These are phyloP conservation scores for Stichodactyla helianthus DNA, from an alignment of 64 coral and sea anemone species.

Conservation along the genomic window DNA sequence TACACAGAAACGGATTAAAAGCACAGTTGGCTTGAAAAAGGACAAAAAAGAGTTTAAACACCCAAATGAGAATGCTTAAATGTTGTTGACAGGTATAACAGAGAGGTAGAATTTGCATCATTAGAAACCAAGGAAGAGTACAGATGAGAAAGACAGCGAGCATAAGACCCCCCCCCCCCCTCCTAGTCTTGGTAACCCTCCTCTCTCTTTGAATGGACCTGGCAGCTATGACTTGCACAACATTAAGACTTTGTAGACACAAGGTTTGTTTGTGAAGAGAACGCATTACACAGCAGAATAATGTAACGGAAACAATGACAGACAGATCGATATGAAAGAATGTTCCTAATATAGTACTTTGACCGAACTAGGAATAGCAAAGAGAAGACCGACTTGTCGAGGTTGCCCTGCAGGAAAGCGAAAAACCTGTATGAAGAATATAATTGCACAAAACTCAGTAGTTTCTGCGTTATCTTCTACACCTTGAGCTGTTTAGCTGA, in stretches of 20 bases:
- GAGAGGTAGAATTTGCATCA: conserved; percentile 68
- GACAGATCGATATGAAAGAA: conserved; percentile 58
- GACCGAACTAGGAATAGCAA: no score
- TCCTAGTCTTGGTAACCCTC: conserved; percentile 65
- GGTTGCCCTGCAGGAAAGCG: no score
- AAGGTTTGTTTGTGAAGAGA: conserved; percentile 47
- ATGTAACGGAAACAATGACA: conserved; percentile 34
- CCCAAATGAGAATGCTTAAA: conserved; percentile 20
- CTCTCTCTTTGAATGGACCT: conserved; percentile 36
- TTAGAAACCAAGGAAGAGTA: conserved; percentile 65
- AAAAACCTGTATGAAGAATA: no score
- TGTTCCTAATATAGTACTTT: conserved; percentile 41
- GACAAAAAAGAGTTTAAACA: conserved; percentile 60
- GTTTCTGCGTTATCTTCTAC: no score
- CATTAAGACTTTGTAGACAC: conserved; percentile 27
- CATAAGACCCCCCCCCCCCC: conserved; percentile 28
- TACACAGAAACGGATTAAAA: conserved; percentile 70
- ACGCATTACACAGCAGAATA: conserved; percentile 46
- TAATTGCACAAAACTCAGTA: no score
- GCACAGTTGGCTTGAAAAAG: conserved; percentile 74
- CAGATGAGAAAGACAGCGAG: conserved; percentile 65
- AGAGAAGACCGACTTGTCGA: no score
- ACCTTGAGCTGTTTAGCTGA: no score
- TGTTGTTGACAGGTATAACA: conserved; percentile 36
- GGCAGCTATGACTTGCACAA: conserved; percentile 11